These are phyloP conservation scores for Euzetes globulus DNA, from an alignment of 2,888 invertebrate species.

Conservation along the genomic window DNA sequence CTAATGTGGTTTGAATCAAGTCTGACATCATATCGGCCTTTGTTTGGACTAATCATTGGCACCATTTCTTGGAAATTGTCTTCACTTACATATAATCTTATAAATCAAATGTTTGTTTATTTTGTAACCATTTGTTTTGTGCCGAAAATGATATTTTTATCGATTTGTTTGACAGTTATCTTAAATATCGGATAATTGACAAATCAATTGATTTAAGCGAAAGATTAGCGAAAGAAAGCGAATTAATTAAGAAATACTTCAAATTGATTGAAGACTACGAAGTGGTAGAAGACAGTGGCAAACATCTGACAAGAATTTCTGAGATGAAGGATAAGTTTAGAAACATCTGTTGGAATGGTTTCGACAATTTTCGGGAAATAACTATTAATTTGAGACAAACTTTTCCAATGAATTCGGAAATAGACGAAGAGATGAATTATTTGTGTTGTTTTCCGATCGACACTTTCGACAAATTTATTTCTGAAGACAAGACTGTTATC, in stretches of 20 bases:
- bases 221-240: background rate
- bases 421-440: slow-evolving; percentile 1
- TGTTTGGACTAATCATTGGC: background rate
- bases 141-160: background rate
- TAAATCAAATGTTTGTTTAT: background rate
- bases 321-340: background rate
- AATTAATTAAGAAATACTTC: background rate
- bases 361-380: background rate
- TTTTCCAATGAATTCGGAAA: background rate
- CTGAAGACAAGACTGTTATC: background rate
- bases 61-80: background rate
- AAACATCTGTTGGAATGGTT: background rate
- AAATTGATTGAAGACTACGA: slow-evolving; percentile 16
- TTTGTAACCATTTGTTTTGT: background rate
- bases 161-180: background rate
- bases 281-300: background rate
- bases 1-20: background rate
- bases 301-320: background rate
- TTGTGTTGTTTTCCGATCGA: slow-evolving; percentile 8
- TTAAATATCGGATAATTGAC: background rate
- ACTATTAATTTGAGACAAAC: background rate
- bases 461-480: background rate
- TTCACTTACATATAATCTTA: background rate
- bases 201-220: background rate
- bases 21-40: background rate